Evolutionary conservation across 1,140 invertebrate genomes (phyloP).

Genomic region (Drosophila nebulosa): DNA sequence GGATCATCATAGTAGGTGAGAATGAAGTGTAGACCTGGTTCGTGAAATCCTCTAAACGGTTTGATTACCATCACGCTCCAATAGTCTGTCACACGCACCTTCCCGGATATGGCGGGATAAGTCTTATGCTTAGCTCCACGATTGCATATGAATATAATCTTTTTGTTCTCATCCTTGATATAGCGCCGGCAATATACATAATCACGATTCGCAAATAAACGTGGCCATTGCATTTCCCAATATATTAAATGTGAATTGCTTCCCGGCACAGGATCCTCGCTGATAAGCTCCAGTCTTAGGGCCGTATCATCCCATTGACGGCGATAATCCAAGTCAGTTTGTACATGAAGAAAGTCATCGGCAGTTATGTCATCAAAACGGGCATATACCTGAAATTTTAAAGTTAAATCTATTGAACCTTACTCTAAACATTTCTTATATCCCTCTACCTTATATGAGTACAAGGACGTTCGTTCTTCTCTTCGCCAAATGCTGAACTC

Average conservation of each 20-base stretch:
- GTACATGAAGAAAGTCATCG: conserved; percentile 90
- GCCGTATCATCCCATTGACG: conserved; percentile 91
- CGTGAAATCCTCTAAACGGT: conserved; percentile 81
- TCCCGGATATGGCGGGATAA: conserved; percentile 72
- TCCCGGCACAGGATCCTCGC: conserved; percentile 83
- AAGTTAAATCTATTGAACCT: background rate
- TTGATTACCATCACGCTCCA: conserved; percentile 94
- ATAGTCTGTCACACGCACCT: conserved; percentile 87
- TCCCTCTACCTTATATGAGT: conserved; percentile 91
- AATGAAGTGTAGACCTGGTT: conserved; percentile 86
- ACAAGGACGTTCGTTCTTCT: conserved; percentile 85
- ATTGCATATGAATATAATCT: conserved; percentile 82
- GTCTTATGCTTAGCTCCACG: conserved; percentile 78
- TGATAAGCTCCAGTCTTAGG: conserved; percentile 85
- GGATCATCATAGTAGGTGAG: conserved; percentile 94
- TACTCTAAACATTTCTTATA: too few relatives aligned
- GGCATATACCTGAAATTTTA: conserved; percentile 84
- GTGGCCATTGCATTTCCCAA: conserved; percentile 94
- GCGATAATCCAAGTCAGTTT: conserved; percentile 90
- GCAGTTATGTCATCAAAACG: conserved; percentile 89
- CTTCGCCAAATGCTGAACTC: conserved; percentile 91
- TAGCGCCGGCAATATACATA: conserved; percentile 92
- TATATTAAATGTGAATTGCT: conserved; percentile 89
- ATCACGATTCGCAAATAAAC: conserved; percentile 91
- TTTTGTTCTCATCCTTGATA: conserved; percentile 82